Percentiles rank a stretch among this genome's conserved stretches.
These are phyloP conservation scores for Oenanthe melanoleuca DNA, from an alignment of 2,113 vertebrate species.

Conservation along the genomic window DNA sequence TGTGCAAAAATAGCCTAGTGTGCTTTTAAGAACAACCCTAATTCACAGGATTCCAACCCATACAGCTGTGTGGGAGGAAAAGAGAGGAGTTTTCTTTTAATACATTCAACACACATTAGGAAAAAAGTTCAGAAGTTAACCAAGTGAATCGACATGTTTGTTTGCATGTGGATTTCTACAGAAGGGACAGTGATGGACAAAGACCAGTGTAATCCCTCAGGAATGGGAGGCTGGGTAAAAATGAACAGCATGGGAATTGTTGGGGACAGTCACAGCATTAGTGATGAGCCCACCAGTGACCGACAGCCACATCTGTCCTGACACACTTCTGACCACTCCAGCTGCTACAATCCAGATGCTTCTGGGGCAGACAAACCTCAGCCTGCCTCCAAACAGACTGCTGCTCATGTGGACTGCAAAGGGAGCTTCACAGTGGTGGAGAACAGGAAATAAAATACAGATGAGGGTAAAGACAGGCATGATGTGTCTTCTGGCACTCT, in stretches of 20 bases:
- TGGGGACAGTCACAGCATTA: neutral
- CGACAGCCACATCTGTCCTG: accelerated
- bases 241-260: neutral
- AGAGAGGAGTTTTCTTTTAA: neutral
- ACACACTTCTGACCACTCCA: neutral
- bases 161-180: neutral
- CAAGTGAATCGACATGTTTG: neutral
- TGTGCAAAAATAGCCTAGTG: neutral
- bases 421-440: neutral
- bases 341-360: neutral
- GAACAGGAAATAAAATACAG: neutral
- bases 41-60: neutral
- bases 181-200: neutral
- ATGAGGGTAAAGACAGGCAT: neutral
- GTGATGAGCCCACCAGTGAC: neutral
- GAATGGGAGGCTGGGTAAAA: constrained; percentile 34
- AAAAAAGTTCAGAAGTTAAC: constrained; percentile 21
- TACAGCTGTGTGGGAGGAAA: neutral
- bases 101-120: neutral
- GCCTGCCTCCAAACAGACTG: neutral
- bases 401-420: neutral
- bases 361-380: neutral
- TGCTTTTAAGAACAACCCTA: neutral
- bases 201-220: neutral
- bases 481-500: neutral